Conservation (phyloP, 2,113 vertebrate species). For the Otus sunia region DNA sequence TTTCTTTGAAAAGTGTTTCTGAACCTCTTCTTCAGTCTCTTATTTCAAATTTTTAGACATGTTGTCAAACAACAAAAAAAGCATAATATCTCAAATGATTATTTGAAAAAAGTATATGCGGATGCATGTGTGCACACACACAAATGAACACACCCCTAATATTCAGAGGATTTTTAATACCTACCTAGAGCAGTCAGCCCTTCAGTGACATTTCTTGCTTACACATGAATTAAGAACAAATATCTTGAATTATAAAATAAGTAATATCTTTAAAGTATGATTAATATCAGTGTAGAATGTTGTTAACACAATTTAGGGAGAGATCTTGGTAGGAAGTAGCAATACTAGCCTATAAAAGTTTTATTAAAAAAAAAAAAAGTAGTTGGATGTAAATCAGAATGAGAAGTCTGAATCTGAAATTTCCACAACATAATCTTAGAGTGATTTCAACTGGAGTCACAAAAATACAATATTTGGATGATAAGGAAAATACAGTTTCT, state of each 20-base stretch:
- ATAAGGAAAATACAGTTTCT: not conserved
- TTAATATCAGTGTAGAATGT: not conserved
- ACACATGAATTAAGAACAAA: not conserved
- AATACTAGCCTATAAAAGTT: not conserved
- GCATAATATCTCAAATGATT: accelerated
- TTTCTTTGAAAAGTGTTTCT: not conserved
- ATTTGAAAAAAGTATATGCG: accelerated
- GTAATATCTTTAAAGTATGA: not conserved
- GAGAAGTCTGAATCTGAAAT: not conserved
- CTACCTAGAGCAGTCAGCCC: not conserved
- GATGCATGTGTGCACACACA: too few species aligned
- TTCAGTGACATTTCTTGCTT: not conserved
- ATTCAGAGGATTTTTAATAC: too few species aligned
- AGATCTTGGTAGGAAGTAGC: not conserved
- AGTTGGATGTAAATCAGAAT: not conserved
- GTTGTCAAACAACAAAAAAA: not conserved
- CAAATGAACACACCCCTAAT: not conserved
- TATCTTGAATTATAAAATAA: not conserved
- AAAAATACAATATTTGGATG: not conserved
- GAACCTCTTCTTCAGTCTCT: not conserved
- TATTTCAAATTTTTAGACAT: not conserved
- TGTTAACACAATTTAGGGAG: not conserved
- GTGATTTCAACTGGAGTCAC: not conserved
- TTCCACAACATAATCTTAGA: not conserved
- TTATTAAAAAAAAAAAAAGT: not conserved